Conservation (phyloP, 2,888 invertebrate species). For the Heliconius charithonia region DNA sequence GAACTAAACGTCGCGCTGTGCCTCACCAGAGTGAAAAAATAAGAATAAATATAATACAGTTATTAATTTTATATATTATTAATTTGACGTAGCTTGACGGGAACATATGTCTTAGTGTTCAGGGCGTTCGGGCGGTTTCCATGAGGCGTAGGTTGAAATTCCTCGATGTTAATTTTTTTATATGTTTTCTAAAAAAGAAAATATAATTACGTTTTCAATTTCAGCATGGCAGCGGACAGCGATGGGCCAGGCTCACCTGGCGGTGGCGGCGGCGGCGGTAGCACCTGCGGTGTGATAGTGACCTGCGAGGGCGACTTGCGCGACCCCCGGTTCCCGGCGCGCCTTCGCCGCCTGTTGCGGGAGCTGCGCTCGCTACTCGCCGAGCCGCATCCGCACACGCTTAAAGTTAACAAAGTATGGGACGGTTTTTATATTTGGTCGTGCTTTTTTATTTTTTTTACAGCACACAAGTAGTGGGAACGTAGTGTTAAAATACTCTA, state of each 20-base stretch:
- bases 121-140: no score
- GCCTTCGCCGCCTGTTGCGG: conserved; percentile 90
- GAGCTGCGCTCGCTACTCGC: conserved; percentile 91
- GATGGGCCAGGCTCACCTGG: conserved; percentile 89
- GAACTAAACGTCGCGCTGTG: no score
- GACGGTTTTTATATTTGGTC: neutral
- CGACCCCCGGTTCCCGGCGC: conserved; percentile 93
- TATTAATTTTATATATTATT: no score
- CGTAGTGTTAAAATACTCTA: neutral
- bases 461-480: neutral
- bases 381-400: conserved; percentile 80
- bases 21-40: no score
- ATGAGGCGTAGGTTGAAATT: no score
- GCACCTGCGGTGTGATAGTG: conserved; percentile 94
- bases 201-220: conserved; percentile 5
- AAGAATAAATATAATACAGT: no score
- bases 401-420: conserved; percentile 86
- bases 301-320: conserved; percentile 96
- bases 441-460: neutral
- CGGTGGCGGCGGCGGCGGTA: conserved; percentile 95
- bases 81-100: no score
- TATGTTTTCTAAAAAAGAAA: neutral
- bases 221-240: conserved; percentile 92
- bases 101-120: no score
- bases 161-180: no score